Conservation (phyloP, 2,797 vertebrate genomes). For the Rousettus madagascariensis region DNA sequence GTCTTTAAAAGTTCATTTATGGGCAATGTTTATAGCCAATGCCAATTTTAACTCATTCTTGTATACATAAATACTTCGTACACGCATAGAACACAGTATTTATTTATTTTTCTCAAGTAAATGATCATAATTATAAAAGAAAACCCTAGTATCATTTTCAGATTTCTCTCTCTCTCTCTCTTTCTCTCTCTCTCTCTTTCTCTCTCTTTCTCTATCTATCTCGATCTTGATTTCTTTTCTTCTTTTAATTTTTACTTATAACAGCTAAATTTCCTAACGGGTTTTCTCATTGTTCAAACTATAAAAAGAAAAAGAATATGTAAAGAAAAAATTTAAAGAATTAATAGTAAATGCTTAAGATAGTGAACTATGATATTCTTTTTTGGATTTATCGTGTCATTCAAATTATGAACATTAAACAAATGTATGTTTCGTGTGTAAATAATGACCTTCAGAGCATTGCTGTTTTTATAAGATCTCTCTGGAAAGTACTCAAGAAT, state of each 20-base stretch:
- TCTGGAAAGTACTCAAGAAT: not conserved
- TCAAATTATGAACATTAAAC: not conserved
- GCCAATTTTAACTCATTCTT: not conserved
- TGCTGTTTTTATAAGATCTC: not conserved
- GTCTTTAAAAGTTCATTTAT: not conserved
- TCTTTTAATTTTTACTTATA: conserved; percentile 23
- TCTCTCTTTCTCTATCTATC: not conserved
- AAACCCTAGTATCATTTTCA: not conserved
- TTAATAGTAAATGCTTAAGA: not conserved
- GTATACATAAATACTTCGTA: not conserved
- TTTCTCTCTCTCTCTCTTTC: not conserved
- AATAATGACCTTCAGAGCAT: not conserved
- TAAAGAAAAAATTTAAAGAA: not conserved
- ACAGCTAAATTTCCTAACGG: not conserved
- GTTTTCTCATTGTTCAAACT: conserved; percentile 48
- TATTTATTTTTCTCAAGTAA: not conserved
- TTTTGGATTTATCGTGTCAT: not conserved
- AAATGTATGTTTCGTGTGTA: not conserved
- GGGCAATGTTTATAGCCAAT: not conserved
- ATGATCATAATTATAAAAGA: not conserved
- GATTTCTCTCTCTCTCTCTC: not conserved
- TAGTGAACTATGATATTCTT: not conserved
- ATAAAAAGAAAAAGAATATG: conserved; percentile 20
- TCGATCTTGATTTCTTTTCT: not conserved
- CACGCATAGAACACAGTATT: not conserved